Base-by-base conservation (phyloP, 2,113 vertebrate species). In the Triplophysa tibetana region DNA sequence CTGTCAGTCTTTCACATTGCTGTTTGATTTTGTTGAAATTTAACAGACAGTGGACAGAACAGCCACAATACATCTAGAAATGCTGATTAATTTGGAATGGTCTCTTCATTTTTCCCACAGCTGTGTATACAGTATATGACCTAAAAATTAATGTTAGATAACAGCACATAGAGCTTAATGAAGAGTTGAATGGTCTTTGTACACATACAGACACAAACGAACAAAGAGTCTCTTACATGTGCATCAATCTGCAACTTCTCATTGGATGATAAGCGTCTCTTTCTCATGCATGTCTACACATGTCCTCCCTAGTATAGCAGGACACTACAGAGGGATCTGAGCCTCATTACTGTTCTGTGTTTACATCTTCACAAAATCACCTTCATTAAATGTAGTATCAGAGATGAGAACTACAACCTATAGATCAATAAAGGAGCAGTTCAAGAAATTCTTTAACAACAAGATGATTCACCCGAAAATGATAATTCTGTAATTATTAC, bases 351-450 rank as follows among this genome's bases (percentile, higher is more conserved):
- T 26, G 17, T 56, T 78, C 65, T 48, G 33, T 70, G 66, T 68
- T 79, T 70, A 62, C 67, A 63, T 62, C 56, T 79, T 43, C 33
- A 16, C n/a, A 70, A 56, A 70, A 62, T 79, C 61, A 70, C 13
- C 56, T 50, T 62, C 24, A 62, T 62, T 79, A 23, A 26, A 26
- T 63, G 33, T 8, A 43, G 13, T 60, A 33, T 73, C 41, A 16
- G 7, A 33, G 54, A 43, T 61, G 54, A 61, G 58, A 1, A 73
- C 29, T 70, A 43, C 7, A 73, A 43, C 13, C n/a, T 8, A 43
- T 23, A 23, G 54, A 8, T n/a, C 19, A 24, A 43, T 60, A 60
- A 73, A 73, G 13, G 3, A n/a, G 33, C 33, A 7, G 33, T 38
- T 38, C 7, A 5, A 33, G 33, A 33, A 33, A 33, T 33, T 4